phyloP scores from a whole-genome alignment of 2,113 vertebrate species.

The Rana temporaria region DNA sequence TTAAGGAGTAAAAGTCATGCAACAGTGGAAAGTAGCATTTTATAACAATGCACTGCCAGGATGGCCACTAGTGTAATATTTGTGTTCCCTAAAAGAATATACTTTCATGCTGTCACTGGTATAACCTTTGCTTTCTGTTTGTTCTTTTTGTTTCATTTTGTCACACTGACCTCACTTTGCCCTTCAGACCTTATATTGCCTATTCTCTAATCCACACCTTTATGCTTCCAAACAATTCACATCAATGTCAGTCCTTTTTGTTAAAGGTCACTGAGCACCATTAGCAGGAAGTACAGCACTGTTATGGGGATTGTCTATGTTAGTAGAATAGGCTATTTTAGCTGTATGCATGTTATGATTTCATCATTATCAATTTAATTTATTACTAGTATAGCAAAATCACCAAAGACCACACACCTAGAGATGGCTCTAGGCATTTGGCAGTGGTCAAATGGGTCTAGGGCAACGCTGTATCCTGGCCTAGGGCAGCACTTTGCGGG shows the following conservation, averaged over 20 bases:
- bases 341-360: neutral
- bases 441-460: too few species aligned
- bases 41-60: neutral
- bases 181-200: neutral
- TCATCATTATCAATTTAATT: too few species aligned
- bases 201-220: conserved; percentile 11
- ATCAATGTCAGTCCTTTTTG: neutral
- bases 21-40: neutral
- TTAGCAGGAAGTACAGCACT: neutral
- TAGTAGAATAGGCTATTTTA: too few species aligned
- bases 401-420: too few species aligned
- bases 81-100: too few species aligned
- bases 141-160: conserved; percentile 6
- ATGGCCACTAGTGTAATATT: neutral
- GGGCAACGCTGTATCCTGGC: too few species aligned
- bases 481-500: too few species aligned
- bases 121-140: conserved; percentile 10
- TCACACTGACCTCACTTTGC: neutral
- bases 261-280: conserved; percentile 25
- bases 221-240: neutral
- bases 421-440: too few species aligned
- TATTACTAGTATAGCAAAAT: too few species aligned
- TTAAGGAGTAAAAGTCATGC: neutral
- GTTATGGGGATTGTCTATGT: neutral
- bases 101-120: neutral